These are phyloP conservation scores for Megaceryle maxima DNA, from an alignment of 2,113 vertebrate species.

Conservation along the genomic window DNA sequence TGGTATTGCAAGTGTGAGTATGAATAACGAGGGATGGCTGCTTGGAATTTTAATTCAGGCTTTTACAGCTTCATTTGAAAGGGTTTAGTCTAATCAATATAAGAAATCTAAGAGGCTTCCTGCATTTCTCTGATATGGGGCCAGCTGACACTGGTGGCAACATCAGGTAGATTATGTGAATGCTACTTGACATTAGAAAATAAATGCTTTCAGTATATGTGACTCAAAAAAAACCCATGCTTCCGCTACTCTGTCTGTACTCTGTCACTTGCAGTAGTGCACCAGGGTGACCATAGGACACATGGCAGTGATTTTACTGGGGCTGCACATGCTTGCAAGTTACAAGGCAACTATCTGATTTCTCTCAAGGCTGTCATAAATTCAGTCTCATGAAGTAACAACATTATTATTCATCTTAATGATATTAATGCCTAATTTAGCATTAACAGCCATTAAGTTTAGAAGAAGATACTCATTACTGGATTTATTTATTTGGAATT, in stretches of 20 bases:
- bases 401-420: not conserved
- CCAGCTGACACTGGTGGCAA: not conserved
- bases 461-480: not conserved
- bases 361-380: not conserved
- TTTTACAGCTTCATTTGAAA: not conserved
- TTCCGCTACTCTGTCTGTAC: not conserved
- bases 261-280: not conserved
- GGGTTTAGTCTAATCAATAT: not conserved
- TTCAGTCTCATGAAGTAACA: not conserved
- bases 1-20: not conserved
- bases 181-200: not conserved
- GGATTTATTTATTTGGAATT: not conserved
- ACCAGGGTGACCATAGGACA: not conserved
- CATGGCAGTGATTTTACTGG: not conserved
- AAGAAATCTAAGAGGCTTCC: not conserved
- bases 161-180: not conserved
- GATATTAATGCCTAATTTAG: not conserved
- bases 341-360: not conserved
- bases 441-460: not conserved
- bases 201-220: not conserved
- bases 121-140: not conserved
- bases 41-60: not conserved
- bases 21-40: not conserved
- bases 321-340: accelerated
- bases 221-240: not conserved